Conservation (phyloP, 2,113 vertebrate genomes). For the Macheiramphus alcinus region DNA sequence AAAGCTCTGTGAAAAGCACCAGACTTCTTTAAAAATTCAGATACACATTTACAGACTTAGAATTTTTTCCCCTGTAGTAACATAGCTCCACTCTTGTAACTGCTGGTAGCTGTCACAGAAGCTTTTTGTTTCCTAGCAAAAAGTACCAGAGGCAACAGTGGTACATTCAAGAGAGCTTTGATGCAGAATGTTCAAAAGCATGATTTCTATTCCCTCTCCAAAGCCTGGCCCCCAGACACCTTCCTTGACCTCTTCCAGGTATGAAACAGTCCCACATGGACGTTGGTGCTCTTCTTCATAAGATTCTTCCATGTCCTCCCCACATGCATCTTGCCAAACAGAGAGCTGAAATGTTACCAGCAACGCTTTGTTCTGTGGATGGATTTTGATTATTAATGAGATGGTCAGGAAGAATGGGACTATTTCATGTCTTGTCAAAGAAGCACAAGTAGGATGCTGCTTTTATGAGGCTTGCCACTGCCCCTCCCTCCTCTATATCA, state of each 20-base stretch:
- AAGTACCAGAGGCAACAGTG: neutral
- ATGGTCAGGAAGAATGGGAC: neutral
- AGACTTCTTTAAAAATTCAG: constrained; percentile 12
- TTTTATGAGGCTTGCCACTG: neutral
- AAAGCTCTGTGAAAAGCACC: neutral
- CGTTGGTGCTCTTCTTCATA: neutral
- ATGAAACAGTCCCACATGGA: neutral
- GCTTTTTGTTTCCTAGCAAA: constrained; percentile 6
- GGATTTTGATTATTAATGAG: neutral
- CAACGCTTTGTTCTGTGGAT: neutral
- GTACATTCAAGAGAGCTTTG: neutral
- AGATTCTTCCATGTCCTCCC: neutral
- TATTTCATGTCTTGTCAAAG: constrained; percentile 9
- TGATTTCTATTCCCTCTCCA: neutral
- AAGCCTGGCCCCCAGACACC: neutral
- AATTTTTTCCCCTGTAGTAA: neutral
- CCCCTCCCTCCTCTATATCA: neutral
- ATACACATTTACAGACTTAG: neutral
- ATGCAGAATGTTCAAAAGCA: constrained; percentile 34
- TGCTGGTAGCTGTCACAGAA: neutral
- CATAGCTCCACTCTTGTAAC: neutral
- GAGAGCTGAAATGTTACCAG: neutral
- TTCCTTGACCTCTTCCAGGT: neutral
- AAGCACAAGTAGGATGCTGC: neutral
- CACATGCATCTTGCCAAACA: neutral